Conservation (phyloP, 2,797 vertebrate species). For the Microcaecilia unicolor region DNA sequence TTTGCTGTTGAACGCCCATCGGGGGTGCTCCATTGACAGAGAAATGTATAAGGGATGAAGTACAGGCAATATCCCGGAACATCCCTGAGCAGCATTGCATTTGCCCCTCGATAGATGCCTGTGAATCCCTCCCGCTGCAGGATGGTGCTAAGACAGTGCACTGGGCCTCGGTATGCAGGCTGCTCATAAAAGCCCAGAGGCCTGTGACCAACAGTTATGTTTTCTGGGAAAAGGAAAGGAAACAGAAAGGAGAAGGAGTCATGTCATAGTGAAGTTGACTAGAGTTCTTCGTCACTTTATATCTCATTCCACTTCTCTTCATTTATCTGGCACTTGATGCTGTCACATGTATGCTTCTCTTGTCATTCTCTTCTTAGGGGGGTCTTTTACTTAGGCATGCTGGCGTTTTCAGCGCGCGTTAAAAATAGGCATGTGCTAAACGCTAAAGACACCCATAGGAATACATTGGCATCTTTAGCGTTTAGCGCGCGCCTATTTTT, state of each 20-base stretch:
- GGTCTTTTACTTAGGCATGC: too few relatives aligned
- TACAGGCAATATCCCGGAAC: slow-evolving; percentile 85
- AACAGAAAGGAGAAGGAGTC: not conserved
- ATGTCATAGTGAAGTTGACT: too few relatives aligned
- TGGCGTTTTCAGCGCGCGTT: too few relatives aligned
- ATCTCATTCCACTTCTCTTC: not conserved
- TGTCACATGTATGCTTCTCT: too few relatives aligned
- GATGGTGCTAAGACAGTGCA: slow-evolving; percentile 81
- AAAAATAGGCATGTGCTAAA: too few relatives aligned
- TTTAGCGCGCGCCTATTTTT: too few relatives aligned
- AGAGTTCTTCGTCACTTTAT: not conserved
- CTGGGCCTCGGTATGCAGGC: slow-evolving; percentile 67
- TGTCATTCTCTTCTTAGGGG: too few relatives aligned
- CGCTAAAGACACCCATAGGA: too few relatives aligned
- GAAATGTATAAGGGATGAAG: slow-evolving; percentile 78
- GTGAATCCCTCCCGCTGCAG: slow-evolving; percentile 70
- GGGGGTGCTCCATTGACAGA: slow-evolving; percentile 70
- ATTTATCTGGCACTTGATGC: too few relatives aligned
- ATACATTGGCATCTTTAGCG: too few relatives aligned
- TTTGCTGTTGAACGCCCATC: slow-evolving; percentile 50
- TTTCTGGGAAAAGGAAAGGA: slow-evolving; percentile 45
- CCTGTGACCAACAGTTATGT: slow-evolving; percentile 46
- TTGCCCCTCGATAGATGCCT: slow-evolving; percentile 77
- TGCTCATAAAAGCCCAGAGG: slow-evolving; percentile 38
- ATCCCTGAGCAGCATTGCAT: slow-evolving; percentile 86